Conservation (phyloP, 2,888 invertebrate genomes). For the Trypoxylon attenuatum region DNA sequence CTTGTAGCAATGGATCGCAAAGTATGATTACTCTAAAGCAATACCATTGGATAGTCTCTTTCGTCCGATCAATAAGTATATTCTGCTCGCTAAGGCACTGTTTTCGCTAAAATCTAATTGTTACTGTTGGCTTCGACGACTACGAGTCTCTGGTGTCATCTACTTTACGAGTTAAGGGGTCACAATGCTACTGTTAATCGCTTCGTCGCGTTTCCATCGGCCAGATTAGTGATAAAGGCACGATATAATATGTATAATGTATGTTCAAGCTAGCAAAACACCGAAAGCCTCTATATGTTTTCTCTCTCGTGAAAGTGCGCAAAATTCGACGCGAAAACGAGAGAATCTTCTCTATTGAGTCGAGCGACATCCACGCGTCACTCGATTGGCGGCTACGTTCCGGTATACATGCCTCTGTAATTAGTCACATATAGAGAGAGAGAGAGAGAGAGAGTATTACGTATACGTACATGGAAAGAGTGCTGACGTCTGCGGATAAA, state of each 20-base stretch:
- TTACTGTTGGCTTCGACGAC: conserved; percentile 8
- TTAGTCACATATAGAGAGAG: conserved; percentile 23
- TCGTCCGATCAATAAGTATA: background rate
- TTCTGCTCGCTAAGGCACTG: conserved; percentile 45
- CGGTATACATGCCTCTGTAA: conserved; percentile 33
- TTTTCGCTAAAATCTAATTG: conserved; percentile 20
- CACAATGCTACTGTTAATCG: no score
- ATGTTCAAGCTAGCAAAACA: conserved; percentile 45
- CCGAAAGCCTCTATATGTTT: conserved; percentile 38
- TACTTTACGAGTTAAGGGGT: conserved; percentile 21
- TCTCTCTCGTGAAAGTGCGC: conserved; percentile 12
- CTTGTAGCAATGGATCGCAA: background rate
- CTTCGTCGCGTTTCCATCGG: no score
- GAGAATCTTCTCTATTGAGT: conserved; percentile 2
- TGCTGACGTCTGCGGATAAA: conserved; percentile 27
- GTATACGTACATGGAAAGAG: conserved; percentile 27
- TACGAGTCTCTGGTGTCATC: conserved; percentile 32
- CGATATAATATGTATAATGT: background rate
- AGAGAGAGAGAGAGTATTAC: background rate
- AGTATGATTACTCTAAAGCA: background rate
- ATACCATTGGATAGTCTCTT: background rate
- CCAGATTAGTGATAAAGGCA: no score
- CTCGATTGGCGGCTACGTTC: conserved; percentile 18
- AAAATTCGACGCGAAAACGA: conserved; percentile 5
- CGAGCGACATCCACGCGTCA: conserved; percentile 12